Evolutionary conservation across 2,797 vertebrate species (phyloP).

Genomic region (Buphagus erythrorhynchus): DNA sequence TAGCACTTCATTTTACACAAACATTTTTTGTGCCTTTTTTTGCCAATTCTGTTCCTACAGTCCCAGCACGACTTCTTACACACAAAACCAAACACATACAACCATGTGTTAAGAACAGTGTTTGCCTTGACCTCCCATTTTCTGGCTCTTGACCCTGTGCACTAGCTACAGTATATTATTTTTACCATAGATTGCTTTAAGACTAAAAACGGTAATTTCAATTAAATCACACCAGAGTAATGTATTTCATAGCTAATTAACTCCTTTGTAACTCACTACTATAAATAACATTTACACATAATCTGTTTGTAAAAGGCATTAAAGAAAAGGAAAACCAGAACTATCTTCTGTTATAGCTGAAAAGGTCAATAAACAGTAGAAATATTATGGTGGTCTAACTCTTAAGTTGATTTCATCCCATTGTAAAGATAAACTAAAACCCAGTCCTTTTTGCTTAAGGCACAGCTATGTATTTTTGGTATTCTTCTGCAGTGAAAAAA

Average conservation of each 20-base stretch:
- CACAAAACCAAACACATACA: neutral
- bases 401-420: slow-evolving; percentile 66
- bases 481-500: slow-evolving; percentile 72
- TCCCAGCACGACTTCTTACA: neutral
- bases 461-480: slow-evolving; percentile 78
- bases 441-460: slow-evolving; percentile 70
- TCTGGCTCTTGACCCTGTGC: slow-evolving; percentile 17
- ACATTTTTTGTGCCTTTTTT: slow-evolving; percentile 63
- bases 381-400: slow-evolving; percentile 34
- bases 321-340: slow-evolving; percentile 35
- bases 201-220: neutral
- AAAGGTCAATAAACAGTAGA: slow-evolving; percentile 26
- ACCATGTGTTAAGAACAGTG: slow-evolving; percentile 7
- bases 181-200: slow-evolving; percentile 36
- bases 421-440: slow-evolving; percentile 73
- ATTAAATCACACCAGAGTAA: neutral
- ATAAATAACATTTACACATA: neutral
- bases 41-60: slow-evolving; percentile 28
- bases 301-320: slow-evolving; percentile 54
- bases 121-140: slow-evolving; percentile 62
- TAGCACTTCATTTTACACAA: slow-evolving; percentile 13
- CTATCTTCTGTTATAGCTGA: neutral
- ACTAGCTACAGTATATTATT: slow-evolving; percentile 1
- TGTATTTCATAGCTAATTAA: slow-evolving; percentile 22
- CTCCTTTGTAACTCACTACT: slow-evolving; percentile 27